These are phyloP conservation scores for Trididemnum nubilum DNA, from an alignment of 23 tunicate genomes.

Conservation along the genomic window DNA sequence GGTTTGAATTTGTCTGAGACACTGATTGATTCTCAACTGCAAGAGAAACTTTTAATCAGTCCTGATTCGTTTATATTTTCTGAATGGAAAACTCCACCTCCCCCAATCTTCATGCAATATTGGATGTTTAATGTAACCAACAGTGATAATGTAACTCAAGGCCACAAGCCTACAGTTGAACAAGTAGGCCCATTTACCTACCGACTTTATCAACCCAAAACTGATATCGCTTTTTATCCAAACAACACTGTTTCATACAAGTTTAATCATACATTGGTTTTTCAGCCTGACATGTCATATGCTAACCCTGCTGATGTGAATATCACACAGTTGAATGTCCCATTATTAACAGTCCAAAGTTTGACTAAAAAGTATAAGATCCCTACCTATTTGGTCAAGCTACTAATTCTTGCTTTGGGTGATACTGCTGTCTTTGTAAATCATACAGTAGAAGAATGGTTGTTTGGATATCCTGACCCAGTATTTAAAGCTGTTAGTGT, in stretches of 20 bases:
- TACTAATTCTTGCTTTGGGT: background rate
- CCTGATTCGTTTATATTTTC: slow-evolving; percentile 58
- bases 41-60: slow-evolving; percentile 39
- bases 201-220: slow-evolving; percentile 76
- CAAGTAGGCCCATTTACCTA: slow-evolving; percentile 82
- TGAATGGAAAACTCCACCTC: slow-evolving; percentile 77
- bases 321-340: slow-evolving; percentile 72
- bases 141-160: slow-evolving; percentile 47
- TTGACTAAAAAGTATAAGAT: background rate
- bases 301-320: background rate
- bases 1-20: slow-evolving; percentile 37
- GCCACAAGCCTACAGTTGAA: slow-evolving; percentile 65
- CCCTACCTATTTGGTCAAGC: background rate
- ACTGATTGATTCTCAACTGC: slow-evolving; percentile 27
- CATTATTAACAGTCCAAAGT: slow-evolving; percentile 39
- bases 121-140: slow-evolving; percentile 89
- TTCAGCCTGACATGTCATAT: slow-evolving; percentile 20
- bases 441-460: slow-evolving; percentile 73
- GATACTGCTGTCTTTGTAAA: slow-evolving; percentile 47
- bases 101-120: slow-evolving; percentile 94
- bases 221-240: slow-evolving; percentile 66
- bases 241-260: slow-evolving; percentile 82
- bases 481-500: slow-evolving; percentile 28
- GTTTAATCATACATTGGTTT: slow-evolving; percentile 89
- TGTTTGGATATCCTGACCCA: slow-evolving; percentile 80